Base-by-base conservation (phyloP, 2,797 vertebrate genomes). In the Emys orbicularis region DNA sequence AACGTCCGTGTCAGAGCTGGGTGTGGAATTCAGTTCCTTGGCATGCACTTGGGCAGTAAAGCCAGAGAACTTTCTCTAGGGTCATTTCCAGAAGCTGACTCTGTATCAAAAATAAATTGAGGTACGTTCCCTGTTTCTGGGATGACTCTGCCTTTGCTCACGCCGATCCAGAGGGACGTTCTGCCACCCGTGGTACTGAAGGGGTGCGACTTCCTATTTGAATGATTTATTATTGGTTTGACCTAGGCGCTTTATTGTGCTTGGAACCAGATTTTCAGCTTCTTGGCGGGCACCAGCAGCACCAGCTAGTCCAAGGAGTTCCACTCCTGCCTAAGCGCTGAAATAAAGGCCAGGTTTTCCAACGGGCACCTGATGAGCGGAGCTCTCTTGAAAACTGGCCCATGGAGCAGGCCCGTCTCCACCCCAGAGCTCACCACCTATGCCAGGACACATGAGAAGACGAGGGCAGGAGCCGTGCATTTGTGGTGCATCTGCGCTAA, bases 281-380 rank as follows among this genome's bases (percentile, higher is more conserved):
- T 16, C 16, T 61, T 1, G 2, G 72, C 27, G 16, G 50, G 50
- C 2, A 16, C 0, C 3, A 0, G 0, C 31, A n/a, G 54, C 11
- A 7, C 1, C 16, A 2, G 4, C 2, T 3, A 21, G 27, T 56
- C 76, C 12, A 29, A 68, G 21, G 82, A 44, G 37, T 54, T 54
- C 49, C 53, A 13, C 8, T 87, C 19, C 11, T 2, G 0, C 49
- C 79, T 9, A 31, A 82, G 72, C 91, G 49, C 29, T 41, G 61
- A 74, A 41, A 23, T 12, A 21, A 72, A 88, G 72, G 21, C 72
- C 72, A 27, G 12, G 37, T 23, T 41, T 74, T 41, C 72, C 23
- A 44, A 44, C 2, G 21, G 68, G 6, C 11, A 34, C n/a, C 74
- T 59, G 57, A 29, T 23, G 59, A 0, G 72, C 12, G 3, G 37